A percentile compares a stretch with the other conserved stretches of the same genome.
Conservation (phyloP, 2,113 vertebrate species). For the Edolisoma coerulescens region DNA sequence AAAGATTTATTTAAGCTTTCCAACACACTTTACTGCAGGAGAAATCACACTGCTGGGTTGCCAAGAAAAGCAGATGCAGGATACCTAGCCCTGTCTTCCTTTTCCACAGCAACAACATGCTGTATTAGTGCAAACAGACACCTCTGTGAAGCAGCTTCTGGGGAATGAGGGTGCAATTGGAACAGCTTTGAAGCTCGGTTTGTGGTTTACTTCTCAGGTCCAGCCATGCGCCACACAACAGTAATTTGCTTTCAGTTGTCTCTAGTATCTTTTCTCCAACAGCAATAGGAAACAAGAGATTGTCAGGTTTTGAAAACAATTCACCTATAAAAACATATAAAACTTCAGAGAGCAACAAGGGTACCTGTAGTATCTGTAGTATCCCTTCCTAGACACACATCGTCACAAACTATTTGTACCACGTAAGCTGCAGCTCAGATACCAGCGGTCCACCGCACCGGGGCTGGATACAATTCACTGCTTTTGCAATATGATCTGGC, state of each 20-base stretch:
- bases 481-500: neutral
- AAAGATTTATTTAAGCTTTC: neutral
- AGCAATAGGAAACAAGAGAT: neutral
- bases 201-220: neutral
- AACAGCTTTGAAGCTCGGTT: neutral
- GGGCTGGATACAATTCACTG: neutral
- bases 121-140: neutral
- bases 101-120: neutral
- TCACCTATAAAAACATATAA: neutral
- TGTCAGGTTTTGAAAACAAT: neutral
- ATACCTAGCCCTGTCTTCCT: neutral
- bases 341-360: neutral
- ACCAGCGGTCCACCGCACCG: fast-evolving
- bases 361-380: neutral
- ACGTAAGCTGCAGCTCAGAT: neutral
- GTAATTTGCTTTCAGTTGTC: neutral
- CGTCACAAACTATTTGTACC: neutral
- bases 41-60: neutral
- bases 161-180: neutral
- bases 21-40: neutral
- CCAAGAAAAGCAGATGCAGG: constrained; percentile 4
- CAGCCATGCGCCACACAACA: neutral
- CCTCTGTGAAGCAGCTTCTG: neutral
- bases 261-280: neutral
- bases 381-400: neutral